Evolutionary conservation across 2,888 invertebrate species (phyloP).

Genomic region (Drosophila colorata): DNA sequence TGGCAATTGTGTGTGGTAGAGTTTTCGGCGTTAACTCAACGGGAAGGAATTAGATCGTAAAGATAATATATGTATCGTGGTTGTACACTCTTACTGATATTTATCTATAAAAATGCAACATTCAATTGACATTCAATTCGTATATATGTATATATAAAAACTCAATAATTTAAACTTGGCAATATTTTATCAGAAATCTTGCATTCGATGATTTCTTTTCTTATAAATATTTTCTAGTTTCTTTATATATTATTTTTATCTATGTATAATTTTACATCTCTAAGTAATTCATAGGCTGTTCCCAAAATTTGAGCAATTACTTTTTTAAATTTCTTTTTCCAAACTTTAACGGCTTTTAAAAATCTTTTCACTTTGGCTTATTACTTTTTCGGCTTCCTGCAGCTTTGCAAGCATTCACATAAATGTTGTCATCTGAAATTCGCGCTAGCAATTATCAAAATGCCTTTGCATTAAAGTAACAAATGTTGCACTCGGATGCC

Average conservation of each 20-base stretch:
- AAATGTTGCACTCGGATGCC: slow-evolving; percentile 49
- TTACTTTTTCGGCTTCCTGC: slow-evolving; percentile 1
- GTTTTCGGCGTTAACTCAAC: slow-evolving; percentile 1
- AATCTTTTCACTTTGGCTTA: background rate
- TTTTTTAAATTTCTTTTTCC: background rate
- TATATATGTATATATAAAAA: too few species aligned
- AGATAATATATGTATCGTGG: slow-evolving; percentile 21
- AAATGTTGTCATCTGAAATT: slow-evolving; percentile 25
- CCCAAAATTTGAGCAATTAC: too few species aligned
- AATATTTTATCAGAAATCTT: too few species aligned
- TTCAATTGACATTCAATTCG: background rate
- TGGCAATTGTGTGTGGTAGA: slow-evolving; percentile 9
- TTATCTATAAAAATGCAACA: slow-evolving; percentile 1
- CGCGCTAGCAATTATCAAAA: slow-evolving; percentile 34
- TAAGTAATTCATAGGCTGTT: too few species aligned
- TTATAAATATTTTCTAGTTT: too few species aligned
- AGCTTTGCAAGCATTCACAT: slow-evolving; percentile 2
- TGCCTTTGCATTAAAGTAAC: slow-evolving; percentile 33
- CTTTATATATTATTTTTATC: too few species aligned
- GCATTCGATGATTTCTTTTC: too few species aligned
- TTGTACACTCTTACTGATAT: too few species aligned
- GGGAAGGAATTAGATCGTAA: slow-evolving; percentile 28
- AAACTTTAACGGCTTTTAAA: background rate
- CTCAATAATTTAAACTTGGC: too few species aligned
- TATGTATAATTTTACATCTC: too few species aligned